Evolutionary conservation across 1,140 invertebrate genomes (phyloP).

Genomic region (Monomorium pharaonis): DNA sequence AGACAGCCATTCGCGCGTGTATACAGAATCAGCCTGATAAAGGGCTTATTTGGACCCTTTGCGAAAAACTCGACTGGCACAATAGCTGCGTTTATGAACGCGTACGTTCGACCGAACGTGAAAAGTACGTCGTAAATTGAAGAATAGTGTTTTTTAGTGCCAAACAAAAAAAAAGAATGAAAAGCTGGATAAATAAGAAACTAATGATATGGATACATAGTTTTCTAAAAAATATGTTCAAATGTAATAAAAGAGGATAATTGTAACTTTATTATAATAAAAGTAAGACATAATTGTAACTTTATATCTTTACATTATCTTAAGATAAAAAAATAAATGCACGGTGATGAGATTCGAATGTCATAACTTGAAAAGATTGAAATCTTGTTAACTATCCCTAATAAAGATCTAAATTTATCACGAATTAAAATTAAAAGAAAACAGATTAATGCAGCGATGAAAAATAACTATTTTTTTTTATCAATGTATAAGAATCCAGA

Average conservation of each 20-base stretch:
- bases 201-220: neutral
- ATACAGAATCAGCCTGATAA: conserved; percentile 67
- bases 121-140: conserved; percentile 32
- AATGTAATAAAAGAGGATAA: neutral
- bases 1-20: conserved; percentile 48
- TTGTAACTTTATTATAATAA: neutral
- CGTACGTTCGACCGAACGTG: conserved; percentile 15
- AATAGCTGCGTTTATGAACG: conserved; percentile 57
- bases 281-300: neutral
- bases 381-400: neutral
- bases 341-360: neutral
- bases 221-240: neutral
- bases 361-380: neutral
- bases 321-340: neutral
- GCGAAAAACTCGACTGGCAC: conserved; percentile 60
- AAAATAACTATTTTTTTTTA: neutral
- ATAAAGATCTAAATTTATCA: neutral
- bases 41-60: conserved; percentile 65
- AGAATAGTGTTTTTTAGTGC: conserved; percentile 41
- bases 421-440: neutral
- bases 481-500: neutral
- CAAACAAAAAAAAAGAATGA: neutral
- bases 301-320: neutral
- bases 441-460: neutral
- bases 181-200: neutral